Conservation (phyloP, 2,113 vertebrate genomes). For the Zingel zingel region DNA sequence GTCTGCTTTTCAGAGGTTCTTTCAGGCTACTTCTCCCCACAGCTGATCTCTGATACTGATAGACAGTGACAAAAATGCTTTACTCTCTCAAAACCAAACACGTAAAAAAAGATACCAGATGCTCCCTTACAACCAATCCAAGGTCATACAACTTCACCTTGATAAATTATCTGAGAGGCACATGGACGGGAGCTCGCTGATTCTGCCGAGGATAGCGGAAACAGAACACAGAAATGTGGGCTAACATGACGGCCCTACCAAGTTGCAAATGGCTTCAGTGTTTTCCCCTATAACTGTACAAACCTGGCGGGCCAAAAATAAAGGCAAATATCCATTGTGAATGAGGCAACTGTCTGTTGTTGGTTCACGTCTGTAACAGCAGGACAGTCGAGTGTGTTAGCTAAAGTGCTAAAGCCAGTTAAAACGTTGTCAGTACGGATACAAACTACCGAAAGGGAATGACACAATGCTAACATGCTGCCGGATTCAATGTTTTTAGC, state of each 20-base stretch:
- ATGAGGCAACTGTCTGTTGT: no score
- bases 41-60: constrained; percentile 7
- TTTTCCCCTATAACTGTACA: no score
- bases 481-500: no score
- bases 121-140: background rate
- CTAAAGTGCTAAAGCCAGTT: no score
- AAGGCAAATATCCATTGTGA: no score
- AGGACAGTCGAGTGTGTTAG: no score
- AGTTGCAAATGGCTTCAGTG: background rate
- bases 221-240: background rate
- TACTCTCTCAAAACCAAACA: constrained; percentile 7
- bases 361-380: no score
- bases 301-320: no score
- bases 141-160: background rate
- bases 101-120: constrained; percentile 9
- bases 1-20: constrained; percentile 7
- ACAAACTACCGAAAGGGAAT: no score
- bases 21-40: constrained; percentile 4
- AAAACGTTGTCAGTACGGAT: no score
- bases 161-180: background rate
- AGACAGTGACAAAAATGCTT: constrained; percentile 6
- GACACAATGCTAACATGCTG: no score
- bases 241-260: background rate
- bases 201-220: background rate
- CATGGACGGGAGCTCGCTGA: background rate